These are phyloP conservation scores for Holothuria glaberrima DNA, from an alignment of 35 echinoderm and acorn worm genomes.

Conservation along the genomic window DNA sequence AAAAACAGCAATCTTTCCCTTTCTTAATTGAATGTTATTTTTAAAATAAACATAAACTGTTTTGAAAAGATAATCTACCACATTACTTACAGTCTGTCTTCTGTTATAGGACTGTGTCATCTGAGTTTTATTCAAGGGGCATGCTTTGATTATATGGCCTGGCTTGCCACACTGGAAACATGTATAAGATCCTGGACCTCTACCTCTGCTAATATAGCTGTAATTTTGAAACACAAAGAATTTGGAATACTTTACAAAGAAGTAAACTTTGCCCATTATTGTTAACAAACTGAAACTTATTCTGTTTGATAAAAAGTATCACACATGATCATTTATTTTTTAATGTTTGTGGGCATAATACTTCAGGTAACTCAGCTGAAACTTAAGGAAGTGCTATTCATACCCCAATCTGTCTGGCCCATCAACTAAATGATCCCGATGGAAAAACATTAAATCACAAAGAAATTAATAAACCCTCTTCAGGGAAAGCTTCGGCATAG, in stretches of 20 bases:
- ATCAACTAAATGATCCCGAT: too few species aligned
- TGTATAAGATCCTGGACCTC: conserved; percentile 34
- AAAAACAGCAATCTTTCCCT: too few species aligned
- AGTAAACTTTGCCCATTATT: background rate
- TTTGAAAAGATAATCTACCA: too few species aligned
- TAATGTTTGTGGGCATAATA: too few species aligned
- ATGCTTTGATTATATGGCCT: conserved; percentile 78
- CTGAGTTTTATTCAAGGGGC: conserved; percentile 53
- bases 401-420: too few species aligned
- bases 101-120: background rate
- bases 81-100: background rate
- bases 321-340: too few species aligned
- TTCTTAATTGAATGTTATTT: background rate
- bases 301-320: background rate
- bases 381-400: too few species aligned
- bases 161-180: conserved; percentile 78
- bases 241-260: background rate
- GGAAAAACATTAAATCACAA: too few species aligned
- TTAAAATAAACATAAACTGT: background rate
- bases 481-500: too few species aligned
- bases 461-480: too few species aligned
- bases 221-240: conserved; percentile 5
- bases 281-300: too few species aligned
- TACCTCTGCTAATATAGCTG: conserved; percentile 31
- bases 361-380: too few species aligned